A percentile compares a stretch with the other conserved stretches of the same genome.
phyloP scores from a whole-genome alignment of 1,140 invertebrate species.

The Atta cephalotes region DNA sequence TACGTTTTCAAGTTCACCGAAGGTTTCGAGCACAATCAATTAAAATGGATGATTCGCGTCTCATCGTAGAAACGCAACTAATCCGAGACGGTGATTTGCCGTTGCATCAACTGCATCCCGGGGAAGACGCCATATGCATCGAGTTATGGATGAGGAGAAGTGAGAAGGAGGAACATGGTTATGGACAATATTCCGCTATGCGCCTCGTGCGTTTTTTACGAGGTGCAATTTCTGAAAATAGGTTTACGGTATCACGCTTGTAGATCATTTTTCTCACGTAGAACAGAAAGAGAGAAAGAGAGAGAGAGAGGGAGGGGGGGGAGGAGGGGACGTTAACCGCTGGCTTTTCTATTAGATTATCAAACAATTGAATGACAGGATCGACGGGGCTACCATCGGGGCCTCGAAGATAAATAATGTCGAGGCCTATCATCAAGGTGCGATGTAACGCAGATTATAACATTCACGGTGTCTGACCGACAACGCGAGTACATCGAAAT shows the following conservation, averaged over 20 bases:
- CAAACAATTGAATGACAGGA: slow-evolving; percentile 38
- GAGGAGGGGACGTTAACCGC: background rate
- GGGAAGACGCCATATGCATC: slow-evolving; percentile 6
- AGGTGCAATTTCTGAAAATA: slow-evolving; percentile 57
- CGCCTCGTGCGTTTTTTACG: slow-evolving; percentile 41
- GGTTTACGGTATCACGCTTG: slow-evolving; percentile 57
- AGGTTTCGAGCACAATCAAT: slow-evolving; percentile 20
- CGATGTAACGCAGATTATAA: slow-evolving; percentile 47
- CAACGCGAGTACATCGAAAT: slow-evolving; percentile 37
- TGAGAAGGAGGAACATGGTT: background rate
- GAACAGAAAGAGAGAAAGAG: background rate
- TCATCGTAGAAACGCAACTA: slow-evolving; percentile 26
- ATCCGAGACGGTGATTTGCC: slow-evolving; percentile 13
- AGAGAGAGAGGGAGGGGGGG: background rate
- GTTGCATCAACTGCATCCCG: slow-evolving; percentile 12
- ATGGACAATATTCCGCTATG: slow-evolving; percentile 52
- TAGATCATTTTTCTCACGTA: slow-evolving; percentile 32
- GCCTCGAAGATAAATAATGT: slow-evolving; percentile 23
- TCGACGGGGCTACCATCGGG: slow-evolving; percentile 33
- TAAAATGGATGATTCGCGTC: slow-evolving; percentile 31
- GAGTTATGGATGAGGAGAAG: background rate
- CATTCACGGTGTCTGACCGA: slow-evolving; percentile 14
- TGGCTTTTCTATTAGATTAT: slow-evolving; percentile 47
- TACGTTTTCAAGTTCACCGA: background rate
- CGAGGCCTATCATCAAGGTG: slow-evolving; percentile 48